Percentiles rank a stretch among this genome's conserved stretches.
phyloP scores from a whole-genome alignment of 2,113 vertebrate species.

The Sylvilagus bachmani region DNA sequence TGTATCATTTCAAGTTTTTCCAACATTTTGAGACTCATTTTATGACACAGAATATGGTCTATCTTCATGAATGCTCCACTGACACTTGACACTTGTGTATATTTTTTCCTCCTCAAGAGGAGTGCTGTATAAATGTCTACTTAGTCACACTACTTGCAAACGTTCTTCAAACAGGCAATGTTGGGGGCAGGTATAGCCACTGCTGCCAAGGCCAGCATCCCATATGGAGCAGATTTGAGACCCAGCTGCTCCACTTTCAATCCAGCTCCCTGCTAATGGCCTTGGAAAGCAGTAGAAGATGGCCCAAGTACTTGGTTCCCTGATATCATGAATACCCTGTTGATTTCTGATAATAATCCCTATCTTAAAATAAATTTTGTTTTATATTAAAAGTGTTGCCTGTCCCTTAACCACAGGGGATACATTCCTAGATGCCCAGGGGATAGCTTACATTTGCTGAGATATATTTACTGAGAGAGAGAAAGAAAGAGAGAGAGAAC shows the following conservation, averaged over 20 bases:
- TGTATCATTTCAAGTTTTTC: neutral
- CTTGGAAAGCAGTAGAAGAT: no score
- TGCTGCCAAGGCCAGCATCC: no score
- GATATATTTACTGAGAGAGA: no score
- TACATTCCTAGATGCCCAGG: neutral
- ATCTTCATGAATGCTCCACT: neutral
- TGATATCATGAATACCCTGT: neutral
- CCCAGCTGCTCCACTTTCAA: no score
- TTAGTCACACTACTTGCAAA: neutral
- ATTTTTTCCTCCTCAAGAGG: neutral
- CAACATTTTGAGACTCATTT: neutral
- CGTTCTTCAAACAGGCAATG: neutral
- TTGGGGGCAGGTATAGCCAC: neutral
- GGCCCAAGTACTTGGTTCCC: no score
- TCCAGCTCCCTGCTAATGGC: no score
- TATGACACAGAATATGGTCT: neutral
- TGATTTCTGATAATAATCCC: neutral
- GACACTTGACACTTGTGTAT: neutral
- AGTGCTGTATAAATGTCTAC: neutral
- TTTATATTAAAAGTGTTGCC: neutral
- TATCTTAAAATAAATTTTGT: neutral
- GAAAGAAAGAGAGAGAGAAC: no score
- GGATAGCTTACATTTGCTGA: neutral
- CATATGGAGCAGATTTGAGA: no score
- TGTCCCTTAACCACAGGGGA: neutral